Percentiles rank a stretch among this genome's conserved stretches.
Conservation (phyloP, 2,888 invertebrate genomes). For the Nesidiocoris tenuis region DNA sequence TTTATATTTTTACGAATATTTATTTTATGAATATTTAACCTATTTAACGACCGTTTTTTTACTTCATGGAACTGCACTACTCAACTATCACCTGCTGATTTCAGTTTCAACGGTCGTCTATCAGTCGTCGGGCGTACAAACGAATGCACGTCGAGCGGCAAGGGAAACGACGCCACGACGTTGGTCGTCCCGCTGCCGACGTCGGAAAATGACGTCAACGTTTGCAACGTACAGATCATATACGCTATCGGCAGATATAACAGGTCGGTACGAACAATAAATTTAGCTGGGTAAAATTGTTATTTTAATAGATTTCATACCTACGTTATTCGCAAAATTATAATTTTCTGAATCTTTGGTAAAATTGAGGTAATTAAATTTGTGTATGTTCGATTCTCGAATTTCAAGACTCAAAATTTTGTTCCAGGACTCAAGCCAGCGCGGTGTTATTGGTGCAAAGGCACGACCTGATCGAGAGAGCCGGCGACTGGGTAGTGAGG, state of each 20-base stretch:
- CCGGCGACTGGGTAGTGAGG: conserved; percentile 77
- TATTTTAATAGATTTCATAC: not conserved
- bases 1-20: too few relatives aligned
- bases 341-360: too few relatives aligned
- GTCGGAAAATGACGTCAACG: conserved; percentile 46
- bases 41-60: too few relatives aligned
- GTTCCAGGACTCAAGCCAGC: conserved; percentile 68
- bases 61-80: too few relatives aligned
- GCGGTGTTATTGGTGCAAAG: conserved; percentile 78
- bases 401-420: too few relatives aligned
- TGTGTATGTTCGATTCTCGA: too few relatives aligned
- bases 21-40: too few relatives aligned
- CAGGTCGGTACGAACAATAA: conserved; percentile 53
- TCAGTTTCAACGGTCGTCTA: conserved; percentile 65
- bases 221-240: conserved; percentile 54
- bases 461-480: conserved; percentile 79
- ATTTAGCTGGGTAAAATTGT: not conserved
- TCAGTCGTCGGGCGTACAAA: conserved; percentile 79
- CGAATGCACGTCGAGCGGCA: conserved; percentile 65
- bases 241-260: conserved; percentile 54
- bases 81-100: too few relatives aligned
- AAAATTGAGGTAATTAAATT: too few relatives aligned
- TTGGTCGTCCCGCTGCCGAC: conserved; percentile 47
- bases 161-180: conserved; percentile 53
- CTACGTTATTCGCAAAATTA: not conserved